Evolutionary conservation across 2,113 vertebrate genomes (phyloP), one percentile per base, ranked within the genome.

Genomic region (Anarrhichthys ocellatus): DNA sequence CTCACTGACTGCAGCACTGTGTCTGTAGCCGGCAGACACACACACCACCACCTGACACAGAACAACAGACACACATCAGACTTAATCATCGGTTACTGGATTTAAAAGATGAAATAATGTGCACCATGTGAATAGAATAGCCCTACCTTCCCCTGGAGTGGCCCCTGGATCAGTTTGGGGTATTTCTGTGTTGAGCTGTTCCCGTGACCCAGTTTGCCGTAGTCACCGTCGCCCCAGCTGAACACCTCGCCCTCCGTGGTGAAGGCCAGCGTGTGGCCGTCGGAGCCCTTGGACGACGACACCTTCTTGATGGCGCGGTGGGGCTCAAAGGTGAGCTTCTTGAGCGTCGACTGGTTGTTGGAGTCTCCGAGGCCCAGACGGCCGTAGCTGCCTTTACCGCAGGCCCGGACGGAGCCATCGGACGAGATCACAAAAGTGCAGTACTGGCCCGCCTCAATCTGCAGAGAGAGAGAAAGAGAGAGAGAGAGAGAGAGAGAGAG

Each of bases 131-230:
- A 34, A 34, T 5, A 6, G 34, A 34, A 6, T 6, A 34, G 34
- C 42, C 91, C 32, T 87, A 96, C 95, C 94, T 96, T 96, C 56
- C 95, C 95, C 80, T 95, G 92, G n/a, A 96, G 91, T 0, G 95
- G 95, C 27, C 95, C 95, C 85, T 96, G 95, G 88, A 96, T 95
- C 0, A 96, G 93, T 85, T 96, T 96, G 22, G 96, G 96, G 88
- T 96, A 96, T 65, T 96, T 96, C 87, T 96, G 96, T 1, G 96
- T 96, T 0, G 96, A 95, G 66, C 96, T 96, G 92, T 96, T 96
- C 10, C 96, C 96, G 20, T 96, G 96, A 15, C 96, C 96, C 79
- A 96, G 94, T 66, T 96, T 96, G 22, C 96, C 96, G 20, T 96
- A 96, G 76, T 96, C 96, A 1, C 95, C 96, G 29, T 96, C 96